Evolutionary conservation across 2,888 invertebrate species (phyloP).

Genomic region (Lasioglossum lativentre): DNA sequence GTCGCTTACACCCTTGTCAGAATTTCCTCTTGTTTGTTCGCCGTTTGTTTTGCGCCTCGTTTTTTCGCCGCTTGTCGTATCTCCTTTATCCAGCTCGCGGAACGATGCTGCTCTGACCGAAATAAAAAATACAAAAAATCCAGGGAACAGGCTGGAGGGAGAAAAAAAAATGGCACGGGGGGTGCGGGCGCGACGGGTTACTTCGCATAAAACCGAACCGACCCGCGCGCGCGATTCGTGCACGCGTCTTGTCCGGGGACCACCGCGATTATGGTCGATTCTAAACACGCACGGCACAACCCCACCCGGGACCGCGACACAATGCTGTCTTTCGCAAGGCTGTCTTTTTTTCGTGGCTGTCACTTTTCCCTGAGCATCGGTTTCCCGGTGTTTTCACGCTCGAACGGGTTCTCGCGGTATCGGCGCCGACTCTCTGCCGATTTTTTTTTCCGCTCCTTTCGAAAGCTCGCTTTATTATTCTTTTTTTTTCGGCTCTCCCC

Average conservation of each 20-base stretch:
- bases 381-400: conserved; percentile 8
- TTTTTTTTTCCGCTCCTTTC: neutral
- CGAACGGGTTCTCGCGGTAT: conserved; percentile 32
- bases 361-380: conserved; percentile 17
- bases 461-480: neutral
- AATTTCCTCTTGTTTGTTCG: conserved; percentile 35
- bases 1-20: conserved; percentile 49
- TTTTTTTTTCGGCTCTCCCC: neutral
- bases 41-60: conserved; percentile 16
- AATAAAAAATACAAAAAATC: neutral
- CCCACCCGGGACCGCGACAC: neutral
- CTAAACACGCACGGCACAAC: neutral
- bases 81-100: conserved; percentile 24
- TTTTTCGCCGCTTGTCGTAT: neutral
- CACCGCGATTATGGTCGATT: conserved; percentile 32
- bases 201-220: neutral
- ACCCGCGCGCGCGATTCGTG: neutral
- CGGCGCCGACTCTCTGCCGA: neutral
- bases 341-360: neutral
- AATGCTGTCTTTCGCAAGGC: neutral
- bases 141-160: neutral
- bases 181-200: neutral
- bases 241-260: conserved; percentile 15
- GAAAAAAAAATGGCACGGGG: neutral
- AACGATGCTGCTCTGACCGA: conserved; percentile 12